Conservation (phyloP, 2,113 vertebrate genomes). For the Tragelaphus buxtoni region DNA sequence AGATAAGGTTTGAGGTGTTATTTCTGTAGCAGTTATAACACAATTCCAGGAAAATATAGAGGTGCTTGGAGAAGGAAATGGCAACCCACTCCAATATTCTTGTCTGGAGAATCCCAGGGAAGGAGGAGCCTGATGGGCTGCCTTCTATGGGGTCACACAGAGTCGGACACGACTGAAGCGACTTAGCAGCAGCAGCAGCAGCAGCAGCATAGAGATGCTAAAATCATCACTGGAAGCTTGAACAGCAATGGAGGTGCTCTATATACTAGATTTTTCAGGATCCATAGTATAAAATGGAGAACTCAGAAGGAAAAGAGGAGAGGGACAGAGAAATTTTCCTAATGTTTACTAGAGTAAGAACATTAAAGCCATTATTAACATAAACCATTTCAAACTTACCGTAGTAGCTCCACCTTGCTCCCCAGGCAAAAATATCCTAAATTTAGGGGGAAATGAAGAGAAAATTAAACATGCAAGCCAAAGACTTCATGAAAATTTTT, state of each 20-base stretch:
- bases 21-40: not conserved
- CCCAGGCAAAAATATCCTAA: too few relatives aligned
- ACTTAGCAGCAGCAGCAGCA: not conserved
- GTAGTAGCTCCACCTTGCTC: too few relatives aligned
- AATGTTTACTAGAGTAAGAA: too few relatives aligned
- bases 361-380: too few relatives aligned
- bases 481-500: not conserved
- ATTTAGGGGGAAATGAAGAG: too few relatives aligned
- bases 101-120: not conserved
- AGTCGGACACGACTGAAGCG: accelerated
- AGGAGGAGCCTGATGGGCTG: not conserved
- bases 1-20: not conserved
- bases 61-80: not conserved
- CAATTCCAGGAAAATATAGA: not conserved
- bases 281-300: too few relatives aligned
- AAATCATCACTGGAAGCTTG: not conserved
- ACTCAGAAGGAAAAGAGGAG: too few relatives aligned
- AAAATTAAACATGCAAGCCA: too few relatives aligned
- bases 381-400: too few relatives aligned
- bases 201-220: not conserved
- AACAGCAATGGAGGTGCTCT: not conserved
- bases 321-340: too few relatives aligned
- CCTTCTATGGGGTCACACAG: accelerated
- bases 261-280: not conserved
- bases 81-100: not conserved